Evolutionary conservation across 1,140 invertebrate genomes (phyloP).

Genomic region (Magallana angulata): DNA sequence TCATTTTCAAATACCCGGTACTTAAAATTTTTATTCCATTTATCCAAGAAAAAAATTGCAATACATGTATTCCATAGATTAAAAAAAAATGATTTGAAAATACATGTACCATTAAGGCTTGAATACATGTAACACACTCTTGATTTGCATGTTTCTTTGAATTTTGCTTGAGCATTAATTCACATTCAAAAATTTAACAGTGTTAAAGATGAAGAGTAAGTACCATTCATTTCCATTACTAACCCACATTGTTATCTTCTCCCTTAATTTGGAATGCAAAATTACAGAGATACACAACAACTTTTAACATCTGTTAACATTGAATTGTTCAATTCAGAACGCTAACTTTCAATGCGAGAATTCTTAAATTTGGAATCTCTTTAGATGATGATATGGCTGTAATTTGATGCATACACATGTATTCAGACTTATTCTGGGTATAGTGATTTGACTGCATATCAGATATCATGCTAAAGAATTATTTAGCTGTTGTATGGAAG

Average conservation of each 20-base stretch:
- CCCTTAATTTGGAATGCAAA: not conserved
- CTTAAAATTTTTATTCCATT: not conserved
- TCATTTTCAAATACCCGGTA: not conserved
- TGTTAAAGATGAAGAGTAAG: constrained; percentile 6
- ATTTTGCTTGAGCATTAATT: constrained; percentile 12
- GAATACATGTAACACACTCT: not conserved
- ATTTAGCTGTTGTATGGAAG: no score
- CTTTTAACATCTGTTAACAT: no score
- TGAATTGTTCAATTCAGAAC: no score
- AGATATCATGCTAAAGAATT: no score
- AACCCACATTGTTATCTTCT: not conserved
- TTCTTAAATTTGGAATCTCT: no score
- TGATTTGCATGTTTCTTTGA: constrained; percentile 52
- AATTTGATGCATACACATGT: no score
- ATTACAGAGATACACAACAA: not conserved
- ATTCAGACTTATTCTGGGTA: no score
- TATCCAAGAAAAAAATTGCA: not conserved
- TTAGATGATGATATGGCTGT: no score
- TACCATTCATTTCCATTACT: constrained; percentile 18
- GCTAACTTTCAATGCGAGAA: no score
- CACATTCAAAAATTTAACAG: constrained; percentile 13
- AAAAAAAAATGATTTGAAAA: no score
- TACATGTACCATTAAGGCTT: no score
- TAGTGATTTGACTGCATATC: no score
- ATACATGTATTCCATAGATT: not conserved